Conservation (phyloP, 2,113 vertebrate species). For the Salvelinus alpinus region DNA sequence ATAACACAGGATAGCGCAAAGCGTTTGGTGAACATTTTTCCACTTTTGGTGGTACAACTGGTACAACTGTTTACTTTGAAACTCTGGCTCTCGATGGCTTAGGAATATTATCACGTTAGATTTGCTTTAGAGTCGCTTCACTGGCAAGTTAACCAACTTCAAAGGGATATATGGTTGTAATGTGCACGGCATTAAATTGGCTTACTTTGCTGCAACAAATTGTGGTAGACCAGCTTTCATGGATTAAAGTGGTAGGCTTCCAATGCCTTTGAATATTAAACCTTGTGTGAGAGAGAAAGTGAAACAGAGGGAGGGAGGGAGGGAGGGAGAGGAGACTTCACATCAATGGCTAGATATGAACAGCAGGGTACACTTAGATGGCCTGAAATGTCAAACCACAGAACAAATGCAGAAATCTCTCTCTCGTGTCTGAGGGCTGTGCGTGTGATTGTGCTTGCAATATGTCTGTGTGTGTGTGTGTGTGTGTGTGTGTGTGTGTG, state of each 20-base stretch:
- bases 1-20: no score
- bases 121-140: not conserved
- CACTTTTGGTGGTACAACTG: conserved; percentile 2
- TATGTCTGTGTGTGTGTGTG: not conserved
- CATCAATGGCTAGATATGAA: no score
- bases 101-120: conserved; percentile 13
- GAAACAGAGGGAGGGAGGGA: not conserved
- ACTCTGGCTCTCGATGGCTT: not conserved
- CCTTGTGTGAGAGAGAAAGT: not conserved
- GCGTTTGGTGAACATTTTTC: not conserved
- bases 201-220: conserved; percentile 2
- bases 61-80: conserved; percentile 11
- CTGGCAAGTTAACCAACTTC: conserved; percentile 5
- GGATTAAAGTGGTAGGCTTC: not conserved
- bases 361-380: no score
- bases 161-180: conserved; percentile 7
- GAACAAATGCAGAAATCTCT: not conserved
- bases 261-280: not conserved
- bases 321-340: no score
- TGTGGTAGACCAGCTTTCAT: not conserved
- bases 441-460: not conserved
- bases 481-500: not conserved
- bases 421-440: no score
- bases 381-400: not conserved
- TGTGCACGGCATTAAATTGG: not conserved